Conservation (phyloP, 1,140 invertebrate species). For the Paracyclopina nana region DNA sequence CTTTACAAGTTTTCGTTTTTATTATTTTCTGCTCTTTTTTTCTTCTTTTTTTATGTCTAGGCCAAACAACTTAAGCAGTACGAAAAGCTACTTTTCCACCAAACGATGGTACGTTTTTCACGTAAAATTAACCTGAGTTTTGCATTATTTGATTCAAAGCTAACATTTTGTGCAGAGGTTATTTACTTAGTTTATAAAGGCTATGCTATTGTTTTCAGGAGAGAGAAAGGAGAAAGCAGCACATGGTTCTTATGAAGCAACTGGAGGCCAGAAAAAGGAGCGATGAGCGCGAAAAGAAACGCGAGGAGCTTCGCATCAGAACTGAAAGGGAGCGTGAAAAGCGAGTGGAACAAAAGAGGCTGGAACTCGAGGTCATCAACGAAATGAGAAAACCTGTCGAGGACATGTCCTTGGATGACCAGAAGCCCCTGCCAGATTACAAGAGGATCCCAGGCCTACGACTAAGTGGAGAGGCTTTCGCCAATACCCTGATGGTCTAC, state of each 20-base stretch:
- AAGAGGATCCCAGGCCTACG: conserved; percentile 57
- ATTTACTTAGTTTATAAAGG: no score
- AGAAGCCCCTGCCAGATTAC: conserved; percentile 42
- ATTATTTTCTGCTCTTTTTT: no score
- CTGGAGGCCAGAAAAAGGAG: conserved; percentile 58
- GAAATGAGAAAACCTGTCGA: conserved; percentile 60
- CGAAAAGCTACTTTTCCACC: no score
- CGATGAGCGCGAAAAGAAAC: conserved; percentile 67
- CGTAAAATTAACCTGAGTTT: no score
- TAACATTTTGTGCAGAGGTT: no score
- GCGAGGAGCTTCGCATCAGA: conserved; percentile 49
- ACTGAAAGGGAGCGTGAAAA: conserved; percentile 39
- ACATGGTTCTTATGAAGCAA: conserved; percentile 65
- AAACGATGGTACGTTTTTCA: no score
- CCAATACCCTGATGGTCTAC: conserved; percentile 74
- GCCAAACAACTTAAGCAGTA: no score
- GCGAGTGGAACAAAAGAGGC: conserved; percentile 52
- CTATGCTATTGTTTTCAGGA: conserved; percentile 50
- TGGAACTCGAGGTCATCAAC: conserved; percentile 61
- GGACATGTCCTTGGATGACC: conserved; percentile 29
- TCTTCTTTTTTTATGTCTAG: no score
- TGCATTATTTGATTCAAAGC: no score
- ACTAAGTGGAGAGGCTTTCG: conserved; percentile 63
- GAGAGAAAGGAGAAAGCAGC: conserved; percentile 66
- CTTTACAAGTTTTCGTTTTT: no score